Evolutionary conservation across 2,113 vertebrate genomes (phyloP), one percentile per base, ranked within the genome.

Genomic region (Saccopteryx leptura): DNA sequence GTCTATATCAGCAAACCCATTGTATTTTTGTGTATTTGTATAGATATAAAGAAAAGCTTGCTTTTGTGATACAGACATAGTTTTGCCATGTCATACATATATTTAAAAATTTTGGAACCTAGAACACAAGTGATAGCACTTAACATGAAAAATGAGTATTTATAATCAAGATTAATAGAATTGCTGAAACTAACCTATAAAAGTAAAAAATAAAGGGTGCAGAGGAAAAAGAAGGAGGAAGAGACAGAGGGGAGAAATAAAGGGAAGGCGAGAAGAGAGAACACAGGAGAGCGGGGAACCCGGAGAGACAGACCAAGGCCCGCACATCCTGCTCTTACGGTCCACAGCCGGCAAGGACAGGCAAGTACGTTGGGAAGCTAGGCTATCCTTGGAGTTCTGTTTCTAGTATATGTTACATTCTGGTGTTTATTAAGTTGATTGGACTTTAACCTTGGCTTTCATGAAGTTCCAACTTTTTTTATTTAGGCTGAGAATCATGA

Each of bases 1-100:
- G 46, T 19, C 14, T 48, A 48, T 9, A 52, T 13, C 66, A 88
- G 19, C 9, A 78, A 68, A 13, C 11, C 28, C 28, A 33, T 92
- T 31, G 26, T 23, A 79, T 66, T 54, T 56, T 4, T 48, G 33
- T 61, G 12, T 2, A 5, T n/a, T 26, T 14, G 46, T 61, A 2
- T 54, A 65, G n/a, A 46, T 65, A 46, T 15, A 90, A 69, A 90
- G 33, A 46, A 74, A 90, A 61, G 46, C 33, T 94, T 83, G 21
- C 14, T 85, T 84, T 66, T 90, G 33, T 85, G 79, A 72, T 69
- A 50, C 1, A 28, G 23, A 54, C 24, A 60, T 83, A 5, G 8
- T 61, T 81, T 80, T 54, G 19, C 31, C 4, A 2, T 39, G 21
- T 33, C 58, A 26, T 76, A 23, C 21, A 46, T 15, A 61, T 5